Evolutionary conservation across 2,888 invertebrate species (phyloP).

Genomic region (Homarus gammarus): DNA sequence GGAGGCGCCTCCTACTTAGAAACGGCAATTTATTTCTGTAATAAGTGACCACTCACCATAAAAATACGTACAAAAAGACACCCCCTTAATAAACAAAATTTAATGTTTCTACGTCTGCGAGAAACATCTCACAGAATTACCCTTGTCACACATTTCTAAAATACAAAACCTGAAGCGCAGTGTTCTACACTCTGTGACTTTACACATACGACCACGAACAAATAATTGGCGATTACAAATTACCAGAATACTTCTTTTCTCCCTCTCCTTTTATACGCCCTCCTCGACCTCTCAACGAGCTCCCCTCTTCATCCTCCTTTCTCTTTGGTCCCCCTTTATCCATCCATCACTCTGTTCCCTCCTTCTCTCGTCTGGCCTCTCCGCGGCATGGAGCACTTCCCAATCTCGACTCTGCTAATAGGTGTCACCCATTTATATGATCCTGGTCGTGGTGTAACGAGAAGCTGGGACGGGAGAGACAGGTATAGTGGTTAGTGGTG

Average conservation of each 20-base stretch:
- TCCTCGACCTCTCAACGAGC: background rate
- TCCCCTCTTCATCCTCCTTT: constrained; percentile 10
- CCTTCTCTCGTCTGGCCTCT: background rate
- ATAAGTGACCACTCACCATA: no score
- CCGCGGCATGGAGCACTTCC: background rate
- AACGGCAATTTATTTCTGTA: no score
- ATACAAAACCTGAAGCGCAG: background rate
- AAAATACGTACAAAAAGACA: no score
- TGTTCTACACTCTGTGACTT: background rate
- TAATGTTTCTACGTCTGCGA: no score
- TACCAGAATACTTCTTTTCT: background rate
- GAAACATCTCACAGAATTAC: no score
- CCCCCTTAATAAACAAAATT: no score
- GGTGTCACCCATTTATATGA: background rate
- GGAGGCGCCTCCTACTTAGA: no score
- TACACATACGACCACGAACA: background rate
- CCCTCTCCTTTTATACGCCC: background rate
- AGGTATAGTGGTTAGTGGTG: no score
- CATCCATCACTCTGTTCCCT: background rate
- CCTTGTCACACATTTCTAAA: no score
- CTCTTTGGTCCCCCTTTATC: background rate
- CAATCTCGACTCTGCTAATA: background rate
- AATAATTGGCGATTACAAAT: background rate
- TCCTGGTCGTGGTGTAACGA: background rate
- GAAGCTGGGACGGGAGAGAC: no score